These are phyloP conservation scores for Ardeotis arabs DNA, from an alignment of 2,113 vertebrate genomes.

Conservation along the genomic window DNA sequence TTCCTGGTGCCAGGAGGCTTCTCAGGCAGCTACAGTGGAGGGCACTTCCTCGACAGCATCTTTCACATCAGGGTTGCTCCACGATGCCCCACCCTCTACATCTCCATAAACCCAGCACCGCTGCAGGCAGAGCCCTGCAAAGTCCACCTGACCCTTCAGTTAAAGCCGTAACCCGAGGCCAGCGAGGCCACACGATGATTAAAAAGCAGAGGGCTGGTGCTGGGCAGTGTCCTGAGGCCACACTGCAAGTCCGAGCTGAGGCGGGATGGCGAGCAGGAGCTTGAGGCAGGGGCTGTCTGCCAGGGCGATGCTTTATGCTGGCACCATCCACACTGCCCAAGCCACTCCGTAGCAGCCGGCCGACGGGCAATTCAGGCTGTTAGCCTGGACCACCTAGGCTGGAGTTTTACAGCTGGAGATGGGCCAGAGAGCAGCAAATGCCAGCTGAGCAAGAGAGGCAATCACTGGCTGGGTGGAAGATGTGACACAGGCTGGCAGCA, in stretches of 20 bases:
- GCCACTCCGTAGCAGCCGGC: fast-evolving
- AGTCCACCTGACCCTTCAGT: background rate
- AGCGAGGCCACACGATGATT: fast-evolving
- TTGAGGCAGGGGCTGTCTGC: fast-evolving
- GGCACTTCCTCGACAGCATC: constrained; percentile 16
- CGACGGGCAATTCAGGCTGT: background rate
- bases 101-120: background rate
- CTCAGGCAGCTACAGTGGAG: constrained; percentile 48
- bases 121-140: background rate
- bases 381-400: background rate
- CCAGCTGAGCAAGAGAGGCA: background rate
- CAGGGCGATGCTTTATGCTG: background rate
- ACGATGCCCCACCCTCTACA: fast-evolving
- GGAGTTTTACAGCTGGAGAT: background rate
- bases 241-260: fast-evolving
- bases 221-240: background rate
- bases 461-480: background rate
- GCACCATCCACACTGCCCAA: fast-evolving
- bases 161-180: background rate
- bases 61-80: background rate
- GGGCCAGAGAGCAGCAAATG: background rate
- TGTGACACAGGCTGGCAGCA: background rate
- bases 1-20: constrained; percentile 4
- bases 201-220: background rate
- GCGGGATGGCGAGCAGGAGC: background rate